These are phyloP conservation scores for Paralichthys olivaceus DNA, from an alignment of 2,113 vertebrate genomes.

Conservation along the genomic window DNA sequence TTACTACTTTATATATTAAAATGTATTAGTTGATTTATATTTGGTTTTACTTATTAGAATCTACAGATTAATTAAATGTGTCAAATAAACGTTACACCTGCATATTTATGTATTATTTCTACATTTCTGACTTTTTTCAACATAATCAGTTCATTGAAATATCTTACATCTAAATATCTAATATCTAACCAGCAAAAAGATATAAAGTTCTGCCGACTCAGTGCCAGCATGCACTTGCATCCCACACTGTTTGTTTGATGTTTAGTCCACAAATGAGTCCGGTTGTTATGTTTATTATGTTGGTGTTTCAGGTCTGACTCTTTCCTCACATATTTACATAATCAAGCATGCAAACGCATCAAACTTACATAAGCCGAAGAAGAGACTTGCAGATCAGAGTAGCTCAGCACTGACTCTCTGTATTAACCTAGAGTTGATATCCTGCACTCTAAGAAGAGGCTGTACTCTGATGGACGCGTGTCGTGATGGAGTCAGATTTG, in stretches of 20 bases:
- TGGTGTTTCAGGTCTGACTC: slow-evolving; percentile 9
- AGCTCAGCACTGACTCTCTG: background rate
- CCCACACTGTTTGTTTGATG: background rate
- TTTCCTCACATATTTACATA: slow-evolving; percentile 25
- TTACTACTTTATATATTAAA: too few relatives aligned
- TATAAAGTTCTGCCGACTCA: background rate
- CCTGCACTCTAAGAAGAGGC: background rate
- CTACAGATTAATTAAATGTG: too few relatives aligned
- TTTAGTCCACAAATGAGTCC: slow-evolving; percentile 1
- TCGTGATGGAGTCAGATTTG: slow-evolving; percentile 19
- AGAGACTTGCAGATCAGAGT: background rate
- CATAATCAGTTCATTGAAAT: too few relatives aligned
- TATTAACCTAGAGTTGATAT: background rate
- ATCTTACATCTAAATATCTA: too few relatives aligned
- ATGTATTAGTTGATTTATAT: too few relatives aligned
- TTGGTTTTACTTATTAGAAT: too few relatives aligned
- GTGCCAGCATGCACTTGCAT: background rate
- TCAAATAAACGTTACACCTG: too few relatives aligned
- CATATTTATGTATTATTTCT: too few relatives aligned
- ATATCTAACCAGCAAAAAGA: too few relatives aligned
- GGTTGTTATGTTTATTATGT: slow-evolving; percentile 11
- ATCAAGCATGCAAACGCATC: slow-evolving; percentile 20
- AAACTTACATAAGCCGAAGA: slow-evolving; percentile 2
- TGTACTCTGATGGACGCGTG: background rate
- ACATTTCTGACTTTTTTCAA: too few relatives aligned